Base-by-base conservation (phyloP, 2,797 vertebrate genomes). In the Leptoclinus maculatus region DNA sequence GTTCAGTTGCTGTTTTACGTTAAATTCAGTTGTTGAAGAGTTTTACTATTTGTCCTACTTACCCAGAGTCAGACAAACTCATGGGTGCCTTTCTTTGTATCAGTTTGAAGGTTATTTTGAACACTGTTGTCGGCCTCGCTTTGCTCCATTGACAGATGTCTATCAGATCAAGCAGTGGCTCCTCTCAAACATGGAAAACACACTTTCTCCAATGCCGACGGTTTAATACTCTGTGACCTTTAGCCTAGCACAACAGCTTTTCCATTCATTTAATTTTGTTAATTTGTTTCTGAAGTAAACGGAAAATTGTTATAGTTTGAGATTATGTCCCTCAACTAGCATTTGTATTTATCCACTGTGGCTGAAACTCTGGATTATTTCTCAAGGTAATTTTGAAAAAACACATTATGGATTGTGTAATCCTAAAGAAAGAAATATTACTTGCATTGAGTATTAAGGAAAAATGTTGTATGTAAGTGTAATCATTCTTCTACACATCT, bases 1-100 rank as follows among this genome's bases (percentile, higher is more conserved):
- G 27, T 82, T 79, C 60, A 25, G 77, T 74, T 76, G 80, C 71
- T 60, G 58, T 74, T 81, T 86, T 74, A 43, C 21, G 59, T 86
- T 74, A 47, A 29, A 56, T 41, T 73, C 49, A 70, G 78, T 36
- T 81, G 66, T 56, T 62, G 76, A 49, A 23, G 12, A 51, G 14
- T 71, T 80, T 58, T 36, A 60, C 27, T 49, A 38, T 39, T 78
- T 59, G 56, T 66, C 47, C 29, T 17, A 67, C n/a, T 59, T 25
- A 66, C 9, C 14, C 12, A 59, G 32, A 53, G 58, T 72, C 36
- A 41, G 69, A 71, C 25, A 54, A 78, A 71, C 17, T 71, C 56
- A 53, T 17, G 19, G 32, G 43, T 29, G 34, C 36, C 34, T 71
- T 59, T 80, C 71, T 68, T 14, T 43, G 27, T 58, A 27, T 47